These are phyloP conservation scores for Drosophila ercepeae DNA, from an alignment of 1,140 invertebrate genomes.

Conservation along the genomic window DNA sequence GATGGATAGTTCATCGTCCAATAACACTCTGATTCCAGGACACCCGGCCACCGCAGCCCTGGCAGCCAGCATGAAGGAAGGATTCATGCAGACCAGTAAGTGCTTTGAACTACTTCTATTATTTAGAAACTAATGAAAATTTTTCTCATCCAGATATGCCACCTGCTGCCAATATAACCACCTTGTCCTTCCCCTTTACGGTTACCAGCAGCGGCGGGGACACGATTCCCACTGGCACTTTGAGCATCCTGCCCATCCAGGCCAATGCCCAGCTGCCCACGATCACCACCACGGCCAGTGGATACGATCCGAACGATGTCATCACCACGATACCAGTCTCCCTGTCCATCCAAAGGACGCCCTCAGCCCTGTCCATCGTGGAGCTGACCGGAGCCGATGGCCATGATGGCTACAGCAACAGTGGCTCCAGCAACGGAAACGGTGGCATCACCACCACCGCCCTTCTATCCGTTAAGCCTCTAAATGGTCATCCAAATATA, in stretches of 20 bases:
- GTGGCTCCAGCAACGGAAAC: constrained; percentile 48
- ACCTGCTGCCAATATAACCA: constrained; percentile 68
- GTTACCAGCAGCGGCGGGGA: constrained; percentile 67
- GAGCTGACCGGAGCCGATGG: constrained; percentile 57
- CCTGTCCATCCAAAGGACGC: constrained; percentile 70
- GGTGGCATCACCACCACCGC: constrained; percentile 69
- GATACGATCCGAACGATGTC: constrained; percentile 70
- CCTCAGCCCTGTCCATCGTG: constrained; percentile 67
- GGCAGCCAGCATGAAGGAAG: constrained; percentile 68
- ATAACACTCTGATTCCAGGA: constrained; percentile 88
- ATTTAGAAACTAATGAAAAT: neutral
- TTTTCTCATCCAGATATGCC: constrained; percentile 44
- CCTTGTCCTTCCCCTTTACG: constrained; percentile 77
- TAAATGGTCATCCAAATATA: constrained; percentile 61
- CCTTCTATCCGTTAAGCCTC: constrained; percentile 69
- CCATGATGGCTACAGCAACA: constrained; percentile 42
- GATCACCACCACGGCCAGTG: constrained; percentile 70
- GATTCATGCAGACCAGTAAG: constrained; percentile 54
- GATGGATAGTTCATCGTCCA: constrained; percentile 88
- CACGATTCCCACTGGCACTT: constrained; percentile 64
- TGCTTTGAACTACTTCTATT: neutral
- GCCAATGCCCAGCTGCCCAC: constrained; percentile 68
- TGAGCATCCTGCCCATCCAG: constrained; percentile 71
- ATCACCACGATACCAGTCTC: constrained; percentile 79
- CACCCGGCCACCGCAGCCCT: constrained; percentile 78